Conservation (phyloP, 1,140 invertebrate genomes). For the Armadillidium nasatum region DNA sequence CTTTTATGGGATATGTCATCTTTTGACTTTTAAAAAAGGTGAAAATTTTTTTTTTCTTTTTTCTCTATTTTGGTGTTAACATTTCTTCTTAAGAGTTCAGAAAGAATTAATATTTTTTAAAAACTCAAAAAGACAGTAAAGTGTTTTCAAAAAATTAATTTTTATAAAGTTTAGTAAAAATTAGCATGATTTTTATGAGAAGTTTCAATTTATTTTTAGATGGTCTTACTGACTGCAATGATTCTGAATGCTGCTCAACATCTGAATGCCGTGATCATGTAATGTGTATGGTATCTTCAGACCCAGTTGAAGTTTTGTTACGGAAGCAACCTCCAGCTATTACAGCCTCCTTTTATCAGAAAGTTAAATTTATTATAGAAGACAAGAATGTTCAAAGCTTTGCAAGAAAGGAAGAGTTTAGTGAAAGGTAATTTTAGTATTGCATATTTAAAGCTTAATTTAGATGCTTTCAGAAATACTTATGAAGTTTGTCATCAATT, state of each 20-base stretch:
- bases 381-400: slow-evolving; percentile 97
- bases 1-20: too few relatives aligned
- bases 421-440: slow-evolving; percentile 75
- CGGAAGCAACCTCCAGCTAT: slow-evolving; percentile 92
- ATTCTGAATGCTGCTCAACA: slow-evolving; percentile 84
- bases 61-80: too few relatives aligned
- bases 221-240: slow-evolving; percentile 94
- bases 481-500: not conserved
- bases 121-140: too few relatives aligned
- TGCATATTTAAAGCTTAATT: not conserved
- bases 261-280: slow-evolving; percentile 80
- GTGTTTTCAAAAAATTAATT: too few relatives aligned
- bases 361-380: slow-evolving; percentile 96
- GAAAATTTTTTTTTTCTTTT: too few relatives aligned
- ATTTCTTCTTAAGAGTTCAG: too few relatives aligned
- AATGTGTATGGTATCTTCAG: slow-evolving; percentile 89
- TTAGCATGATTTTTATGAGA: too few relatives aligned
- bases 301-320: slow-evolving; percentile 89
- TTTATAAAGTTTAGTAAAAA: too few relatives aligned
- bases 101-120: too few relatives aligned
- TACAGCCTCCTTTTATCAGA: slow-evolving; percentile 94
- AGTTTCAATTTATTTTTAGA: slow-evolving; percentile 58
- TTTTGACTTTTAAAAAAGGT: too few relatives aligned
- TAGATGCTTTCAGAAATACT: not conserved
- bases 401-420: slow-evolving; percentile 93